Percentiles rank a stretch among this genome's conserved stretches.
These are phyloP conservation scores for Cynocephalus volans DNA, from an alignment of 2,113 vertebrate genomes.

Conservation along the genomic window DNA sequence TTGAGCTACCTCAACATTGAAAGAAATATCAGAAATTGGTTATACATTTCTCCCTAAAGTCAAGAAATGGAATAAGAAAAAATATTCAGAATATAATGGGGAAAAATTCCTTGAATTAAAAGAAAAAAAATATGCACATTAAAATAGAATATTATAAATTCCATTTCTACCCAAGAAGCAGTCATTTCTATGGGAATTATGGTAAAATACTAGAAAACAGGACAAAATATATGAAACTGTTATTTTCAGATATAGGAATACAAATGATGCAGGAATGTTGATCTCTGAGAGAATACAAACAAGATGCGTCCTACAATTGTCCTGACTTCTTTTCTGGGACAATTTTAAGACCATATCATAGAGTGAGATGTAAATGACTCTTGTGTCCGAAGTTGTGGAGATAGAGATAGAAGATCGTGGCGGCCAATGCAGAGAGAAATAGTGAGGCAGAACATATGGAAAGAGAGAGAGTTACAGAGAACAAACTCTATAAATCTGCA, in stretches of 20 bases:
- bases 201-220: not conserved
- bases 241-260: not conserved
- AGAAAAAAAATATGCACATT: constrained; percentile 25
- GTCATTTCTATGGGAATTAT: not conserved
- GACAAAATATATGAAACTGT: not conserved
- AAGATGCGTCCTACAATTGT: not conserved
- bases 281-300: not conserved
- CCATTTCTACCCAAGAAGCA: not conserved
- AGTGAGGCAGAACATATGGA: not conserved
- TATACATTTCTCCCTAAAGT: not conserved
- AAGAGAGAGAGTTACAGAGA: not conserved
- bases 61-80: constrained; percentile 35
- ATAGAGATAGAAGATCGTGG: not conserved
- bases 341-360: not conserved
- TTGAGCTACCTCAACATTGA: not conserved
- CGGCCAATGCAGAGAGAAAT: not conserved
- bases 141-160: not conserved
- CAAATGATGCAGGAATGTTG: not conserved
- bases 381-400: not conserved
- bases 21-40: not conserved
- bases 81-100: not conserved
- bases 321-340: not conserved
- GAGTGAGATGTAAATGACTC: not conserved
- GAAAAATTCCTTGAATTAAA: not conserved
- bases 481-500: not conserved